Conservation (phyloP, 2,888 invertebrate genomes). For the Xestia rhomboidea region DNA sequence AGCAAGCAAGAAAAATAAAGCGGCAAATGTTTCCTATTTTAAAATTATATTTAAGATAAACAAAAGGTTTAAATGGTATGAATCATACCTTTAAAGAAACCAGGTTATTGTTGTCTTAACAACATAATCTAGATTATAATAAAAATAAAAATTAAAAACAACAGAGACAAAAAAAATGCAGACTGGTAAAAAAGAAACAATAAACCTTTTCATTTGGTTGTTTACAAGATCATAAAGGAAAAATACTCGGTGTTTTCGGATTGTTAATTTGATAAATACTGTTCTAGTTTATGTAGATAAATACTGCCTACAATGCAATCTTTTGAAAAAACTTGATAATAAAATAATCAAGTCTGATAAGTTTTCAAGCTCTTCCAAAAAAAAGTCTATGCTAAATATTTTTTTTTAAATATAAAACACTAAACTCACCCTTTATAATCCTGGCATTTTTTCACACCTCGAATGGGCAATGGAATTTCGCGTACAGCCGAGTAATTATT, state of each 20-base stretch:
- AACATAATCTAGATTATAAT: background rate
- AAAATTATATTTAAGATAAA: background rate
- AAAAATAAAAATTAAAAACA: background rate
- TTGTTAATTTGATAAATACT: conserved; percentile 5
- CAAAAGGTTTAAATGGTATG: background rate
- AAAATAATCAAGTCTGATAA: conserved; percentile 13
- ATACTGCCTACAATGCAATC: conserved; percentile 8
- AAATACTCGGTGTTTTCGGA: background rate
- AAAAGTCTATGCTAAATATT: background rate
- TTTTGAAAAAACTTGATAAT: conserved; percentile 25
- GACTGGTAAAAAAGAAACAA: background rate
- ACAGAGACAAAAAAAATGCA: background rate
- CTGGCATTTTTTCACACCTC: conserved; percentile 39
- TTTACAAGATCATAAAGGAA: conserved; percentile 30
- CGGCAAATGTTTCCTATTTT: background rate
- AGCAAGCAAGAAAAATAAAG: background rate
- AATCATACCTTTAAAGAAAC: background rate
- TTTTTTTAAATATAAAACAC: conserved; percentile 4
- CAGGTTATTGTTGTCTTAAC: background rate
- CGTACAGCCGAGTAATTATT: conserved; percentile 50
- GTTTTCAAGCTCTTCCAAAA: background rate
- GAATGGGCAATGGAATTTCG: conserved; percentile 38
- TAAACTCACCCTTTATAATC: conserved; percentile 54
- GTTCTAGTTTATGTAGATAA: conserved; percentile 32
- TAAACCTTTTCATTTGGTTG: conserved; percentile 10